Conservation (phyloP, 1,140 invertebrate genomes). For the Rhagoletis pomonella region DNA sequence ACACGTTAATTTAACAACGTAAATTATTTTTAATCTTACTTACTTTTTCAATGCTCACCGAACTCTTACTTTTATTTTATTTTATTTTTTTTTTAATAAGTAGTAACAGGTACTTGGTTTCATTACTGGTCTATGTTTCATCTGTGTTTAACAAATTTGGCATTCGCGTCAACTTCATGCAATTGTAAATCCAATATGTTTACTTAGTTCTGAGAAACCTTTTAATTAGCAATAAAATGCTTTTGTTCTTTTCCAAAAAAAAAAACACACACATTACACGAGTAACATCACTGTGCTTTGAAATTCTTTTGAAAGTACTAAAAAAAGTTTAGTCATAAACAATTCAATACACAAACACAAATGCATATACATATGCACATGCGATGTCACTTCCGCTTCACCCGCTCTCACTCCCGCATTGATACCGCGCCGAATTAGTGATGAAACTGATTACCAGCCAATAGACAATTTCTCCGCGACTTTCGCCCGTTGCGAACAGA, state of each 20-base stretch:
- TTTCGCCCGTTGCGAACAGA: background rate
- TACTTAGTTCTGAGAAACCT: background rate
- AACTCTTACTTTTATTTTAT: too few species aligned
- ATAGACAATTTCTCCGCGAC: background rate
- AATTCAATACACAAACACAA: background rate
- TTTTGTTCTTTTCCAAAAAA: background rate
- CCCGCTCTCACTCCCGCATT: background rate
- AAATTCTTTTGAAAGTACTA: background rate
- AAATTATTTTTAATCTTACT: too few species aligned
- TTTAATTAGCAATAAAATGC: background rate
- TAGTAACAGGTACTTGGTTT: too few species aligned
- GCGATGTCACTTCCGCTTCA: background rate
- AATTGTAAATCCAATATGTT: constrained; percentile 4
- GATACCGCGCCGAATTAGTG: background rate
- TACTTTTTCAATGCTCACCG: too few species aligned
- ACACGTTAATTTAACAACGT: too few species aligned
- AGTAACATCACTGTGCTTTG: background rate
- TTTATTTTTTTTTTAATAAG: too few species aligned
- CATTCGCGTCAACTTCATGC: background rate
- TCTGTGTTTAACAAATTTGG: background rate
- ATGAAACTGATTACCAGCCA: background rate
- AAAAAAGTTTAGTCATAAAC: background rate
- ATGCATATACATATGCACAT: background rate
- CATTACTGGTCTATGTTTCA: too few species aligned
- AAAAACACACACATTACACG: background rate